Conservation (phyloP, 2,888 invertebrate genomes). For the Hirtodrosophila duncani region DNA sequence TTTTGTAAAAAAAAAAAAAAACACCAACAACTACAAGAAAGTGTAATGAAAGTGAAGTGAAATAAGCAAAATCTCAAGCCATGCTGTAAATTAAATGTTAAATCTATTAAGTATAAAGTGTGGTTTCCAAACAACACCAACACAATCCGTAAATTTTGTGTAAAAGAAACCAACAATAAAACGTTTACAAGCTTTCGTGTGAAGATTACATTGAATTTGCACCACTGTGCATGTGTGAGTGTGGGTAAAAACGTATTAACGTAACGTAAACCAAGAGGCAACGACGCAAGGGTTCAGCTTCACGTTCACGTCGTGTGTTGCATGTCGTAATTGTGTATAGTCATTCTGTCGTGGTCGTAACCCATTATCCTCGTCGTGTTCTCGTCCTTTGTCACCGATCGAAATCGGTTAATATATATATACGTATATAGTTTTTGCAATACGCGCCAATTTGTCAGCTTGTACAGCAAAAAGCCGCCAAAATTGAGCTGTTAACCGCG, state of each 20-base stretch:
- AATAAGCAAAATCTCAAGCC: constrained; percentile 27
- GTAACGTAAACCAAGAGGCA: no score
- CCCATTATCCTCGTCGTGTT: constrained; percentile 1
- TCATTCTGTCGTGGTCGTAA: no score
- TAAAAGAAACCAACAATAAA: no score
- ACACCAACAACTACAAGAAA: constrained; percentile 8
- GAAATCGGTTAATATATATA: constrained; percentile 1
- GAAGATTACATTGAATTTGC: no score
- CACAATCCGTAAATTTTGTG: constrained; percentile 1
- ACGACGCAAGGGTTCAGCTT: no score
- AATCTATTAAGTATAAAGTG: constrained; percentile 52
- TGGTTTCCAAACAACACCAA: constrained; percentile 46
- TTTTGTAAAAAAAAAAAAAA: constrained; percentile 52
- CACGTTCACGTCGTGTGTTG: no score
- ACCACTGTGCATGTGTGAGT: no score
- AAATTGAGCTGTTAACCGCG: constrained; percentile 78
- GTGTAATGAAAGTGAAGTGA: not conserved
- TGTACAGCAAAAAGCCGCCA: constrained; percentile 70
- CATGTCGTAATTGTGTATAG: no score
- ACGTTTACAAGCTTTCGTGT: no score
- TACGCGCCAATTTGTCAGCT: constrained; percentile 64
- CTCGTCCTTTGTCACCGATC: constrained; percentile 3
- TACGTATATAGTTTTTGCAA: constrained; percentile 46
- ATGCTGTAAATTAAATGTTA: constrained; percentile 49
- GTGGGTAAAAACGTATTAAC: no score